These are phyloP conservation scores for Urocyon cinereoargenteus DNA, from an alignment of 2,797 vertebrate species.

Conservation along the genomic window DNA sequence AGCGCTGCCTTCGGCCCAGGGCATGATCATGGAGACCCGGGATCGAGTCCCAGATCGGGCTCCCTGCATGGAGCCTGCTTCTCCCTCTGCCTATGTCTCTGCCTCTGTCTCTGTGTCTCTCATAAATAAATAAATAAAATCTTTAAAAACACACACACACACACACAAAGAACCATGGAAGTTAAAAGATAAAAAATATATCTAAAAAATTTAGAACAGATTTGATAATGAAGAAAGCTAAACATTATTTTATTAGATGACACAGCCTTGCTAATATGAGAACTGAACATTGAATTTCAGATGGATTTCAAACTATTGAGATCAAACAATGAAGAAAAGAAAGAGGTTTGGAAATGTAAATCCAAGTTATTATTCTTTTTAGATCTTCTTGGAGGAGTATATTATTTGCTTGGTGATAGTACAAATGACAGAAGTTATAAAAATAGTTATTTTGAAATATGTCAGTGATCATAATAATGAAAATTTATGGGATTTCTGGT, in stretches of 20 bases:
- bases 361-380: not conserved
- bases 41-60: too few relatives aligned
- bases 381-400: not conserved
- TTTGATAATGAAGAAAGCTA: not conserved
- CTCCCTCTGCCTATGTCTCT: too few relatives aligned
- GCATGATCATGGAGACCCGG: too few relatives aligned
- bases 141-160: too few relatives aligned
- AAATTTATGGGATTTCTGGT: not conserved
- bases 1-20: too few relatives aligned
- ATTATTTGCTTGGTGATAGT: not conserved
- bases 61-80: too few relatives aligned
- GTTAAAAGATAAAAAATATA: not conserved
- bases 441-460: constrained; percentile 27
- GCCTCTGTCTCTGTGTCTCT: too few relatives aligned
- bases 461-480: not conserved
- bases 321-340: constrained; percentile 22
- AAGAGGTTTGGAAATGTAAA: not conserved
- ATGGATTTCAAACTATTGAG: not conserved
- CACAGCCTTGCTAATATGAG: not conserved
- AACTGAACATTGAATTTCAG: not conserved
- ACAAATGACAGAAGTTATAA: not conserved
- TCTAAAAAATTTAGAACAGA: not conserved
- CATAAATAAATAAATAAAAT: too few relatives aligned
- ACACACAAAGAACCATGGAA: too few relatives aligned
- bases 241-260: not conserved